Base-by-base conservation (phyloP, 92 coral and sea anemone genomes). In the Isaurus tuberculatus region DNA sequence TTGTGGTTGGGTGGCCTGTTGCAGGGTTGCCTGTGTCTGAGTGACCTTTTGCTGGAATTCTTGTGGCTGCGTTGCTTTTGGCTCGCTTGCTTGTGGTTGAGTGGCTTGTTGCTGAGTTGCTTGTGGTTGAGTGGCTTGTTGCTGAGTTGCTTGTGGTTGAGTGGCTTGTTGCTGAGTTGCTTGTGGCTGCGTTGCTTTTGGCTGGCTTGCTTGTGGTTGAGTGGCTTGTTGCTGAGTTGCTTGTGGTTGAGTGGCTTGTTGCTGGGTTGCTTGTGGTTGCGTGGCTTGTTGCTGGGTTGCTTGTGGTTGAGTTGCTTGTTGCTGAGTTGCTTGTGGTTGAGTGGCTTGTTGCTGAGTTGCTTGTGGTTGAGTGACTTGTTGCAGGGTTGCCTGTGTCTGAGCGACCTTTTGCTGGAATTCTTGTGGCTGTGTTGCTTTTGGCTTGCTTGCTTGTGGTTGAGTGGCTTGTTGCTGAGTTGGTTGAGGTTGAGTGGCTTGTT, bases 391-490 rank as follows among this genome's bases (percentile, higher is more conserved):
- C 60, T 72, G 61, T 72, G 60, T 20, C 11, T 72, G 61, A 7
- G 61, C 17, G 25, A 29, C 61, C 44, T 22, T 60, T 42, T 32
- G 58, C 23, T 75, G 81, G 17, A 32, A 9, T 34, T n/a, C 51
- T 8, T 33, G 81, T n/a, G 23, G 20, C 11, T 72, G 78, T 14
- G 9, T 7, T 32, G 19, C 40, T 34, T 19, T 28, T 23, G 75
- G 64, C 30, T 63, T 74, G 22, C 53, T 16, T 40, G 58, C 79
- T 69, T 85, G 88, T 64, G 69, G 44, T 44, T 60, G 73, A 34
- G 68, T 49, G 3, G 51, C 32, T 37, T n/a, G 68, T 53, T 26
- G 28, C 37, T 75, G 46, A 11, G 49, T n/a, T 2, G 51, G 67
- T 31, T 75, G 81, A 30, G 34, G 36, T 15, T 72, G 79, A 17